Base-by-base conservation (phyloP, 35 echinoderm and acorn worm species). In the Nesometra sesokonis region DNA sequence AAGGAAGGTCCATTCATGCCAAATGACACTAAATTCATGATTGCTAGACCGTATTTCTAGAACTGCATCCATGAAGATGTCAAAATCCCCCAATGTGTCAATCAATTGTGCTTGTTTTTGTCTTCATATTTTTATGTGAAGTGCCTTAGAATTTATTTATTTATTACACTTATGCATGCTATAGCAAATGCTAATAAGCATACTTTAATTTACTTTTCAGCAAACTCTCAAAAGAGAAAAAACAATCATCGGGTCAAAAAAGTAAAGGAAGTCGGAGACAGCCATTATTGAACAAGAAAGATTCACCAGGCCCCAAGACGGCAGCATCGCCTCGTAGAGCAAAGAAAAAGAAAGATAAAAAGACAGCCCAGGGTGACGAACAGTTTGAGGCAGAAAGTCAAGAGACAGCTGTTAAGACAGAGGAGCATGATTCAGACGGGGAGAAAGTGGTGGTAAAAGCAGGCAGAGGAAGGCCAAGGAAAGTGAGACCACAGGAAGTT, bases 261-360 rank as follows among this genome's bases (percentile, higher is more conserved):
- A 67, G 52, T 67, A 67, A 67, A 67, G 52, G 52, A 27, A 67
- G 52, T 67, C 8, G 52, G 23, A 67, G 52, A 19, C 52, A 19
- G 52, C 52, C 52, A 11, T 19, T 67, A 1, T 5, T 67, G 2
- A 67, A 67, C 52, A 67, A 67, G 52, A 67, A 67, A 67, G 52
- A 67, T 27, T 67, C 52, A 27, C 52, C 52, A 19, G 52, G 52
- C 0, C 52, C 52, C 23, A 67, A 67, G 23, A 67, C 52, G 2
- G 52, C 52, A 19, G 52, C 52, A 67, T 67, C 52, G 29, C 83
- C 83, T 78, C 77, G 17, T 79, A 87, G 34, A 77, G 77, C 77
- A 80, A 87, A 80, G 86, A 36, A 37, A 46, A 87, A 80, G 78
- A 87, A 80, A 78, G 80, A 80, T 29, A 37, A 80, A 32, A 87